A percentile compares a stretch with the other conserved stretches of the same genome.
Conservation (phyloP, 2,797 vertebrate species). For the Alcedo quadribrachys region DNA sequence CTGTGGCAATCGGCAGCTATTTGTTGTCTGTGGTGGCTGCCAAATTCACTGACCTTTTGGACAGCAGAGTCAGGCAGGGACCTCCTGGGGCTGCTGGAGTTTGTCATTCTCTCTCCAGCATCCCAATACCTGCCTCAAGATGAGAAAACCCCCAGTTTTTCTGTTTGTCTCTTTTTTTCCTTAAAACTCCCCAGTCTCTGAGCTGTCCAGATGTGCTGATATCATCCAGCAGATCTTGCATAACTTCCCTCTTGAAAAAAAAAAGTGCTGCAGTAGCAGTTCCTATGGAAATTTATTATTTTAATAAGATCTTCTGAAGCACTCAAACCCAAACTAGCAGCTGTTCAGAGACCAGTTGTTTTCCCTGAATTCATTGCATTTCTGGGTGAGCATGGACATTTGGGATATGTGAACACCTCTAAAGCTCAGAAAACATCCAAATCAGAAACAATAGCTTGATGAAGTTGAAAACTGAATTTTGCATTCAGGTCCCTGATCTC, state of each 20-base stretch:
- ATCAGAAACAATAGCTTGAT: neutral
- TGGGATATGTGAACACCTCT: neutral
- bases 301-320: slow-evolving; percentile 55
- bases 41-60: neutral
- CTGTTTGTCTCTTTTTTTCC: neutral
- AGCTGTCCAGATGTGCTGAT: slow-evolving; percentile 48
- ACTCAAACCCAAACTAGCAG: slow-evolving; percentile 48
- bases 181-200: neutral
- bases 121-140: neutral
- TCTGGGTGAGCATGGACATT: slow-evolving; percentile 33
- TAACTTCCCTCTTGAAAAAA: neutral
- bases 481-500: neutral
- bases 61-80: neutral
- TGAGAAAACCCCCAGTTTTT: neutral
- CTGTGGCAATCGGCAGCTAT: neutral
- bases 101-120: neutral
- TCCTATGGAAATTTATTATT: slow-evolving; percentile 65
- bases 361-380: slow-evolving; percentile 48
- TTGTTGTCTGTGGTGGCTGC: neutral
- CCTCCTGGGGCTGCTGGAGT: neutral
- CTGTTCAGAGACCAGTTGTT: slow-evolving; percentile 47
- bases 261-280: slow-evolving; percentile 33
- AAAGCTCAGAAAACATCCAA: slow-evolving; percentile 1
- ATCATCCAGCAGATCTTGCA: slow-evolving; percentile 28
- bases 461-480: slow-evolving; percentile 16